Conservation (phyloP, 2,888 invertebrate species). For the Nomada flava region DNA sequence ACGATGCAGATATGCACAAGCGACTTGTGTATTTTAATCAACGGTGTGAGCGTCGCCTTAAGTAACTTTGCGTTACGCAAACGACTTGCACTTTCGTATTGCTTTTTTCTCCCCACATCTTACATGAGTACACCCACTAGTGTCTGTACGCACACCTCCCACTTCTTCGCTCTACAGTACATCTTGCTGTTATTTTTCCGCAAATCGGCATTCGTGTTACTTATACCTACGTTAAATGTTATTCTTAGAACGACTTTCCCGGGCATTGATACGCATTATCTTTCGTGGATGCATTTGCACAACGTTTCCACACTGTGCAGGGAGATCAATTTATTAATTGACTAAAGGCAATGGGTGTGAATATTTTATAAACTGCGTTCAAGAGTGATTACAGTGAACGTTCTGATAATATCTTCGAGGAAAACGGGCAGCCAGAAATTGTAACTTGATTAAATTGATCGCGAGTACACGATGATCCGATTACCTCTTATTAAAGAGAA, state of each 20-base stretch:
- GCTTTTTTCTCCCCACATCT: conserved; percentile 74
- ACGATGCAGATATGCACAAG: background rate
- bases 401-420: too few species aligned
- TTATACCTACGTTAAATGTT: conserved; percentile 30
- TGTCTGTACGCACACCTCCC: conserved; percentile 54
- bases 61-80: conserved; percentile 74
- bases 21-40: conserved; percentile 33
- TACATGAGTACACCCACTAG: conserved; percentile 67
- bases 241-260: conserved; percentile 27
- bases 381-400: too few species aligned
- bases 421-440: too few species aligned
- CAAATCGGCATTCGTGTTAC: conserved; percentile 32
- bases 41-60: conserved; percentile 59
- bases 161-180: conserved; percentile 57
- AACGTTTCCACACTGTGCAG: background rate
- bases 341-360: too few species aligned
- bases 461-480: too few species aligned
- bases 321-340: background rate
- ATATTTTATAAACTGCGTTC: too few species aligned
- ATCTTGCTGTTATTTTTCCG: conserved; percentile 43
- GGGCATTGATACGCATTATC: conserved; percentile 32
- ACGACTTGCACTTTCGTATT: conserved; percentile 77
- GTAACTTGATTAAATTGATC: too few species aligned
- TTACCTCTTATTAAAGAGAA: too few species aligned
- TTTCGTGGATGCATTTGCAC: background rate